A percentile compares a stretch with the other conserved stretches of the same genome.
phyloP scores from a whole-genome alignment of 92 coral and sea anemone species.

The Bergia sp. region DNA sequence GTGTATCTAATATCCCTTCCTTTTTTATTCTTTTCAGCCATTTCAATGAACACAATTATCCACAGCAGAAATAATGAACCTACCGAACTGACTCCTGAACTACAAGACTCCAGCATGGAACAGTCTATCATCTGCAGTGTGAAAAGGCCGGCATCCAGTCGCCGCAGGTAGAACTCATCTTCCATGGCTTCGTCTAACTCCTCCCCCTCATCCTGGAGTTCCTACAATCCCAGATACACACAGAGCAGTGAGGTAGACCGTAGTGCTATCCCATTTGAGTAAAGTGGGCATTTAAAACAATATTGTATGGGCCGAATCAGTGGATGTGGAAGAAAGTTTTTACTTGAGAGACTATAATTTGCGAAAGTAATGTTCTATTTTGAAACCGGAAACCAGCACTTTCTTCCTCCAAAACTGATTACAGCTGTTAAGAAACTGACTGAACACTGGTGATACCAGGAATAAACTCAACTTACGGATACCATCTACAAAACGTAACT shows the following conservation, averaged over 20 bases:
- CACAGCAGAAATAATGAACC: background rate
- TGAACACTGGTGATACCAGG: too few species aligned
- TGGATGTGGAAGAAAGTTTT: too few species aligned
- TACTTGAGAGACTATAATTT: too few species aligned
- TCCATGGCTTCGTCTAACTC: constrained; percentile 87
- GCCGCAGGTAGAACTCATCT: constrained; percentile 86
- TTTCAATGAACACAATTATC: background rate
- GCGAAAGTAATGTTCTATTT: too few species aligned
- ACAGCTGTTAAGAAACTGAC: too few species aligned
- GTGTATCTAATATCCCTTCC: too few species aligned
- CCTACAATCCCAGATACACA: constrained; percentile 53
- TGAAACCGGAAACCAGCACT: too few species aligned
- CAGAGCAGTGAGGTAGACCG: background rate
- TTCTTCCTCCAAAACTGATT: too few species aligned
- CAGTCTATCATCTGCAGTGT: constrained; percentile 93
- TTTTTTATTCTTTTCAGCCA: too few species aligned
- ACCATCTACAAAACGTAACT: too few species aligned
- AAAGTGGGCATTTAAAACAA: background rate
- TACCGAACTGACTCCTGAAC: constrained; percentile 95
- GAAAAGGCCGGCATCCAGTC: constrained; percentile 95
- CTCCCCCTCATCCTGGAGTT: constrained; percentile 74
- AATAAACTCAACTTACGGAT: too few species aligned
- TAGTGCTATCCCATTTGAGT: background rate
- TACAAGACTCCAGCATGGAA: constrained; percentile 86
- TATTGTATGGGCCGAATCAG: too few species aligned